Conservation (phyloP, 2,797 vertebrate genomes). For the Botia almorhae region DNA sequence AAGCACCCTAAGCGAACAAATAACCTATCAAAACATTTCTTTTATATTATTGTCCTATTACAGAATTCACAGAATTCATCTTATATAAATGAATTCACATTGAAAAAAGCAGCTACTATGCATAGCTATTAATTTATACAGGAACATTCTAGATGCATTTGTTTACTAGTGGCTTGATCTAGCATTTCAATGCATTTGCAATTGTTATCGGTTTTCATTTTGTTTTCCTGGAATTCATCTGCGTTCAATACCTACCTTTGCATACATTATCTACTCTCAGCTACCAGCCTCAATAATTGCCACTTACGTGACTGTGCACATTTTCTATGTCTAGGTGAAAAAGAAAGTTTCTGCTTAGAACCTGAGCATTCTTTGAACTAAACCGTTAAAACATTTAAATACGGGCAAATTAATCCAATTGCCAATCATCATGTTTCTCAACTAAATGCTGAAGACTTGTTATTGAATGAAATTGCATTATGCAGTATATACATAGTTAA, state of each 20-base stretch:
- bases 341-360: conserved; percentile 3
- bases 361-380: not conserved
- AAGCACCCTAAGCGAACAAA: too few relatives aligned
- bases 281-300: not conserved
- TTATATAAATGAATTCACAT: not conserved
- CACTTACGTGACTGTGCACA: conserved; percentile 26
- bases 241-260: not conserved
- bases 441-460: too few relatives aligned
- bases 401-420: not conserved
- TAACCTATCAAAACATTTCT: too few relatives aligned
- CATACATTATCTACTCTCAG: conserved; percentile 7
- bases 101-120: not conserved
- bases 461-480: too few relatives aligned
- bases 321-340: conserved; percentile 26
- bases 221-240: not conserved
- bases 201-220: not conserved
- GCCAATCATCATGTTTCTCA: not conserved
- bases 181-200: not conserved
- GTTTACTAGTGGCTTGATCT: not conserved
- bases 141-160: not conserved
- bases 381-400: not conserved
- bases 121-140: not conserved
- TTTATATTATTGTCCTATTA: too few relatives aligned
- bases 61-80: too few relatives aligned
- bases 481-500: too few relatives aligned